Conservation (phyloP, 2,797 vertebrate species). For the Chromobotia macracanthus region DNA sequence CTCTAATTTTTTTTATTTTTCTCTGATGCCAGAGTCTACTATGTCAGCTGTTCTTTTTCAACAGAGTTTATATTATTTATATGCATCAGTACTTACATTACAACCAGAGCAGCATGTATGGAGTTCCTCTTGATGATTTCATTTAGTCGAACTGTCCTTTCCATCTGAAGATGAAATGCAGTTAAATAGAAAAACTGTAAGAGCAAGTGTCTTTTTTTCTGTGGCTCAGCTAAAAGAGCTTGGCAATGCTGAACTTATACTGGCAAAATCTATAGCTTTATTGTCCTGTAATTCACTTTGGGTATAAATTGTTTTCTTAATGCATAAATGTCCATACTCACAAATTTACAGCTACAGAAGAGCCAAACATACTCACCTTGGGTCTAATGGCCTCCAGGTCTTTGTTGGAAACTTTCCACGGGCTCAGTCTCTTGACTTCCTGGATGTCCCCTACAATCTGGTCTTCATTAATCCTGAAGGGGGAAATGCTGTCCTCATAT, state of each 20-base stretch:
- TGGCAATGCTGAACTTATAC: background rate
- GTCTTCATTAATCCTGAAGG: slow-evolving; percentile 70
- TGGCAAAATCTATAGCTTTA: background rate
- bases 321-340: background rate
- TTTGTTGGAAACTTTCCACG: slow-evolving; percentile 74
- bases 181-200: background rate
- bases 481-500: slow-evolving; percentile 74
- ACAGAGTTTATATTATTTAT: background rate
- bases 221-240: background rate
- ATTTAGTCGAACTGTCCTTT: slow-evolving; percentile 75
- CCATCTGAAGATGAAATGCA: slow-evolving; percentile 62
- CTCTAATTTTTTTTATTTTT: too few relatives aligned
- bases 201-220: too few relatives aligned
- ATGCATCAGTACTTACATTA: slow-evolving; percentile 72
- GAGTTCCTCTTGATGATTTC: slow-evolving; percentile 80
- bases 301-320: background rate
- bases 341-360: background rate
- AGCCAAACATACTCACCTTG: slow-evolving; percentile 66
- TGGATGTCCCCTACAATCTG: slow-evolving; percentile 58
- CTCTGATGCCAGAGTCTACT: too few relatives aligned
- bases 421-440: slow-evolving; percentile 59
- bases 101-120: slow-evolving; percentile 71
- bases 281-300: background rate
- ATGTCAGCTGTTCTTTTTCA: background rate
- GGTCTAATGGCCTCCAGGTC: slow-evolving; percentile 72